Conservation (phyloP, 2,113 vertebrate species). For the Brevimyrus niger region DNA sequence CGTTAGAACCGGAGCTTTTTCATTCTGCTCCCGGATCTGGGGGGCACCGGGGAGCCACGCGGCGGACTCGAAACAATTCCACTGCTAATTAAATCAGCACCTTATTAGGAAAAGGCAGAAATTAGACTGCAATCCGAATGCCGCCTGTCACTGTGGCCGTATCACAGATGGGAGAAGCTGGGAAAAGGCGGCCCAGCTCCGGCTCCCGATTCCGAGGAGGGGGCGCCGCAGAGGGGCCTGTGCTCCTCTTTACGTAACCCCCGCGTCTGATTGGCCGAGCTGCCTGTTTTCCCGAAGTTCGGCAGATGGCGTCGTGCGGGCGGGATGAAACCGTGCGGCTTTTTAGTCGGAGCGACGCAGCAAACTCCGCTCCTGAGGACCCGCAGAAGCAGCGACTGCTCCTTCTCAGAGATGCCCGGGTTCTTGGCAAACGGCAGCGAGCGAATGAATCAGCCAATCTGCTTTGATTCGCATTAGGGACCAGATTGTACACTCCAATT, state of each 20-base stretch:
- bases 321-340: constrained; percentile 24
- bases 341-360: constrained; percentile 37
- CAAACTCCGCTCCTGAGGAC: background rate
- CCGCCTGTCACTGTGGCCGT: background rate
- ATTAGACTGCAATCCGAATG: constrained; percentile 5
- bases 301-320: background rate
- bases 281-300: background rate
- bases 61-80: constrained; percentile 19
- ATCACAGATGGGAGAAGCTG: background rate
- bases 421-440: constrained; percentile 17
- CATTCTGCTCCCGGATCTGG: background rate
- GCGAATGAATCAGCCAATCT: constrained; percentile 22
- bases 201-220: background rate
- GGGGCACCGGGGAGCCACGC: constrained; percentile 2
- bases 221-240: background rate
- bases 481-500: constrained; percentile 39
- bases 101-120: constrained; percentile 16
- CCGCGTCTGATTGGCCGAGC: background rate
- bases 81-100: constrained; percentile 27
- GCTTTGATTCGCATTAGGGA: constrained; percentile 23
- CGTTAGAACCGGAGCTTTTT: background rate
- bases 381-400: background rate
- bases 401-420: background rate
- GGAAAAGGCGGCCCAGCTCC: background rate
- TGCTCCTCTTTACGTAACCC: background rate